These are phyloP conservation scores for Drosophila neonasuta DNA, from an alignment of 2,888 invertebrate species.

Conservation along the genomic window DNA sequence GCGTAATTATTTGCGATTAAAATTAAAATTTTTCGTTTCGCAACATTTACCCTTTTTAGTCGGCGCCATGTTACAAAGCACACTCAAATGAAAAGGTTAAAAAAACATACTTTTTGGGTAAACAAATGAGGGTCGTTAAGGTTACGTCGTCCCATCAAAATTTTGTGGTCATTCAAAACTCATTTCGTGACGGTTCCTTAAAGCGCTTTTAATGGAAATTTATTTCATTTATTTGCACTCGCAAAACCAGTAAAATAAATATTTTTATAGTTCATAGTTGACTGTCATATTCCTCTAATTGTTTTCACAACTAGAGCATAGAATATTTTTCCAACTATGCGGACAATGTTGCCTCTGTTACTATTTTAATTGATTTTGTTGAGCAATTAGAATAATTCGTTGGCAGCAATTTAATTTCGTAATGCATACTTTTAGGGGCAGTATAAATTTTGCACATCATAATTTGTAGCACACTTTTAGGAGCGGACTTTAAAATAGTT, in stretches of 20 bases:
- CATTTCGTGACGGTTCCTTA: conserved; percentile 3
- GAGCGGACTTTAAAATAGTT: not conserved
- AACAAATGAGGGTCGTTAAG: conserved; percentile 18
- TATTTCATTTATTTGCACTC: conserved; percentile 11
- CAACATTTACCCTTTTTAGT: conserved; percentile 14
- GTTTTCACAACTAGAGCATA: not conserved
- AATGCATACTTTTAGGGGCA: not conserved
- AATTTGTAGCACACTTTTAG: not conserved
- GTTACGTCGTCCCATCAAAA: not conserved
- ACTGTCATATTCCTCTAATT: conserved; percentile 4
- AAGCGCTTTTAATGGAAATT: conserved; percentile 19
- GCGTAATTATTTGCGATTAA: conserved; percentile 21
- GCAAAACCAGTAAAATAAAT: not conserved
- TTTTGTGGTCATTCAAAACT: conserved; percentile 15
- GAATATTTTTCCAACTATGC: not conserved
- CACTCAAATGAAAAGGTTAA: conserved; percentile 17
- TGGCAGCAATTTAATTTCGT: not conserved
- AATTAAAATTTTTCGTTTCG: not conserved
- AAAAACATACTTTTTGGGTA: conserved; percentile 11
- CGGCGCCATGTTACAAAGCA: not conserved
- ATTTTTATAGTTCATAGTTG: not conserved
- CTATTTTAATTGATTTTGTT: not conserved
- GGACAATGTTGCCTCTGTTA: not conserved
- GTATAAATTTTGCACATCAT: not conserved
- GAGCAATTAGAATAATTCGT: not conserved